These are phyloP conservation scores for Lamprotornis superbus DNA, from an alignment of 2,113 vertebrate genomes.

Conservation along the genomic window DNA sequence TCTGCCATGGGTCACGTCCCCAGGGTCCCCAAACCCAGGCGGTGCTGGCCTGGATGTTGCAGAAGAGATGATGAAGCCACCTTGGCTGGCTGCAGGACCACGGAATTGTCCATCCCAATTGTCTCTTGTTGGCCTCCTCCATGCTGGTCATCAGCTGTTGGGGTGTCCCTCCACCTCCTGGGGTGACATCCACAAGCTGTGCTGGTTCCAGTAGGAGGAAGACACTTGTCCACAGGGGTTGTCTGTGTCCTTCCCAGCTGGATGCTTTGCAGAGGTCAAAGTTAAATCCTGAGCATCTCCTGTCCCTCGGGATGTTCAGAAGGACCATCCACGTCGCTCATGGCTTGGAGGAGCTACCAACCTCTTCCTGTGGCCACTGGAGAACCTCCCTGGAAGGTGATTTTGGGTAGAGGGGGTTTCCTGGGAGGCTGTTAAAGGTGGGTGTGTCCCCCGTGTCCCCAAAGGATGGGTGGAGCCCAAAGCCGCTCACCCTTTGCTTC, in stretches of 20 bases:
- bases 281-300: background rate
- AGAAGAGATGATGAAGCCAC: background rate
- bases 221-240: rapidly evolving
- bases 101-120: rapidly evolving
- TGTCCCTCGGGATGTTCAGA: background rate
- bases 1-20: rapidly evolving
- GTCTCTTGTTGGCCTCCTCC: background rate
- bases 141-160: background rate
- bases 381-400: background rate
- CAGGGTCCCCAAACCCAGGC: background rate
- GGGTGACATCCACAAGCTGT: background rate
- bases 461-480: background rate
- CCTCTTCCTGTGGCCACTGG: background rate
- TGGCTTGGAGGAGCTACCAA: background rate
- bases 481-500: background rate
- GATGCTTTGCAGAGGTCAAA: background rate
- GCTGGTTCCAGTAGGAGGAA: background rate
- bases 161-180: background rate
- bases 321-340: rapidly evolving
- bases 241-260: background rate
- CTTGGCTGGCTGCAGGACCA: background rate
- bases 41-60: too few species aligned
- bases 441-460: background rate
- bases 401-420: background rate
- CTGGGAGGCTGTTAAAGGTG: background rate